These are phyloP conservation scores for Diploptera punctata DNA, from an alignment of 2,888 invertebrate species.

Conservation along the genomic window DNA sequence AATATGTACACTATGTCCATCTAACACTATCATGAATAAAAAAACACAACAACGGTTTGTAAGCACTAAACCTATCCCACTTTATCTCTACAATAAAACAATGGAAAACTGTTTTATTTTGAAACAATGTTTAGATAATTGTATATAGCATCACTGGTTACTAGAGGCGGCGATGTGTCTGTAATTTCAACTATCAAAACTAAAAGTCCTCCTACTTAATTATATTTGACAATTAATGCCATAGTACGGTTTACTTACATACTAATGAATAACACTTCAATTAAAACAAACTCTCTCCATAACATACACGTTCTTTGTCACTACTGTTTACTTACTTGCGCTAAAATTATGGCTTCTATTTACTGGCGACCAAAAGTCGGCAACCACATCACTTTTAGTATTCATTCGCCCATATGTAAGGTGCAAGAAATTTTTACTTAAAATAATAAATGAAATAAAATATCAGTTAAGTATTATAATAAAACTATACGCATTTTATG, in stretches of 20 bases:
- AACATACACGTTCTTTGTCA: not conserved
- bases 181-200: not conserved
- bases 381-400: conserved; percentile 23
- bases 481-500: too few relatives aligned
- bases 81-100: too few relatives aligned
- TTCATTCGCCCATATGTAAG: conserved; percentile 31
- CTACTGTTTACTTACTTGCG: conserved; percentile 44
- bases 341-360: conserved; percentile 45
- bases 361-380: conserved; percentile 47
- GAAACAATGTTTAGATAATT: not conserved
- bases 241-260: not conserved
- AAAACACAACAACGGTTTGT: too few relatives aligned
- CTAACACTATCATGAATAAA: too few relatives aligned
- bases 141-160: conserved; percentile 1
- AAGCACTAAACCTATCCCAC: too few relatives aligned
- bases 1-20: too few relatives aligned
- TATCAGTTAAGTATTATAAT: too few relatives aligned
- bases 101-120: too few relatives aligned
- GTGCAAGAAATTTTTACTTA: not conserved
- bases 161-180: not conserved
- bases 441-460: too few relatives aligned
- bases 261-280: not conserved
- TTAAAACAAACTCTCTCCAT: not conserved
- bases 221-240: too few relatives aligned
- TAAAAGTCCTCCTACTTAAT: too few relatives aligned